Base-by-base conservation (phyloP, 2,113 vertebrate species). In the Cyanocitta stelleri region DNA sequence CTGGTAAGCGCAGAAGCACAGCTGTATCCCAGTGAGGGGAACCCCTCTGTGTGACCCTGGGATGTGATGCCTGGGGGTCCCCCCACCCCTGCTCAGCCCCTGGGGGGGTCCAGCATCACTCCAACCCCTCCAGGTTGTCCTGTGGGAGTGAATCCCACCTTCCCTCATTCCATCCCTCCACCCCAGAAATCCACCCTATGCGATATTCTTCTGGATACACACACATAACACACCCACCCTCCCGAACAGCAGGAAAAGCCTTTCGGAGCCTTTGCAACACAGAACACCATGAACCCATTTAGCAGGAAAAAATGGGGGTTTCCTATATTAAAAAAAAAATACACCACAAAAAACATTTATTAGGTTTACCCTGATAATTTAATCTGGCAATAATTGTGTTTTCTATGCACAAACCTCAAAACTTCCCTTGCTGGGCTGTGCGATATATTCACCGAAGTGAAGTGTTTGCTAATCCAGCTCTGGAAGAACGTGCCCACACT, bases 281-380 rank as follows among this genome's bases (percentile, higher is more conserved):
- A 33, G 10, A 54, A 4, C 37, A 41, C 51, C 13, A 12, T 0
- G 1, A 14, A 30, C 7, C 1, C 1, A 0, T 3, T 8, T 3
- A 30, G 14, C n/a, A 20, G 3, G 18, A 16, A 43, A 68, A 68
- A 69, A 19, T 1, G 2, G 33, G 26, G 16, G 6, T 3, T 30
- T 9, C 16, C 46, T 7, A 6, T 3, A 21, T 4, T 10, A 46
- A 54, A 49, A 41, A 39, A n/a, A 14, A 33, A 62, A 49, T 2
- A 35, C 15, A 44, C 22, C 22, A 22, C 35, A 26, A 64, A 32
- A 52, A 29, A 17, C 7, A 21, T 33, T 24, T 37, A 24, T n/a
- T n/a, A n/a, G 8, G 12, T 37, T 78, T 68, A 56, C 32, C 30
- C 44, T 32, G 33, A 24, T 52, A 43, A 68, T 64, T 71, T 21